Percentiles rank a stretch among this genome's conserved stretches.
These are phyloP conservation scores for Garrulus glandarius DNA, from an alignment of 2,797 vertebrate genomes.

Conservation along the genomic window DNA sequence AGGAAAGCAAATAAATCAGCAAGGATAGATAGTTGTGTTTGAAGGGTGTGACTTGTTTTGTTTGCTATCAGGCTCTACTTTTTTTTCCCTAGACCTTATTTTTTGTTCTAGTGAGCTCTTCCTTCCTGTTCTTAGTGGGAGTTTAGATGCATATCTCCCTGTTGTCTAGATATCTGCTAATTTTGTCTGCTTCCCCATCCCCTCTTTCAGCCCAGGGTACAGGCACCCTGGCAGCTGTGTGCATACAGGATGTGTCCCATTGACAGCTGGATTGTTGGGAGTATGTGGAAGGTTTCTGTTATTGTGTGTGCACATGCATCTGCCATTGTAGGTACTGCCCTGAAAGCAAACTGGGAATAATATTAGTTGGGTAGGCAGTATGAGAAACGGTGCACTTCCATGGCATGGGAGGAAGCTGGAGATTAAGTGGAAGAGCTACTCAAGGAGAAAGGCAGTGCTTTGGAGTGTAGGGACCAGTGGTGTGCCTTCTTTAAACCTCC, in stretches of 20 bases:
- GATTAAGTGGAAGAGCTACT: not conserved
- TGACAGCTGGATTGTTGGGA: not conserved
- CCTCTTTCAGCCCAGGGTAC: not conserved
- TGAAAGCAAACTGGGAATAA: not conserved
- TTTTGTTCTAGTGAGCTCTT: not conserved
- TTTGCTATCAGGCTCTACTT: not conserved
- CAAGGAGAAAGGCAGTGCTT: not conserved
- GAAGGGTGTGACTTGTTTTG: not conserved
- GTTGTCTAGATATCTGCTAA: not conserved
- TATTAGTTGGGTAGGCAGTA: not conserved
- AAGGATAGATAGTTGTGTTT: not conserved
- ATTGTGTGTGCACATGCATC: not conserved
- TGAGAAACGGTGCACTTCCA: not conserved
- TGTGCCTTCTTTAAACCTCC: not conserved
- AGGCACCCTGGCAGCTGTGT: not conserved
- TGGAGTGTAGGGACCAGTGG: not conserved
- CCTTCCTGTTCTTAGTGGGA: not conserved
- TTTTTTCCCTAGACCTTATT: not conserved
- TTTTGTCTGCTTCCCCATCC: not conserved
- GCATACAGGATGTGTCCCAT: not conserved
- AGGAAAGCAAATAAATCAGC: not conserved
- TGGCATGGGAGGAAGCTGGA: not conserved
- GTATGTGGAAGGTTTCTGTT: not conserved
- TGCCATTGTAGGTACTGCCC: not conserved
- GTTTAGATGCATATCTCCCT: not conserved